These are phyloP conservation scores for Dasysyrphus albostriatus DNA, from an alignment of 2,888 invertebrate genomes.

Conservation along the genomic window DNA sequence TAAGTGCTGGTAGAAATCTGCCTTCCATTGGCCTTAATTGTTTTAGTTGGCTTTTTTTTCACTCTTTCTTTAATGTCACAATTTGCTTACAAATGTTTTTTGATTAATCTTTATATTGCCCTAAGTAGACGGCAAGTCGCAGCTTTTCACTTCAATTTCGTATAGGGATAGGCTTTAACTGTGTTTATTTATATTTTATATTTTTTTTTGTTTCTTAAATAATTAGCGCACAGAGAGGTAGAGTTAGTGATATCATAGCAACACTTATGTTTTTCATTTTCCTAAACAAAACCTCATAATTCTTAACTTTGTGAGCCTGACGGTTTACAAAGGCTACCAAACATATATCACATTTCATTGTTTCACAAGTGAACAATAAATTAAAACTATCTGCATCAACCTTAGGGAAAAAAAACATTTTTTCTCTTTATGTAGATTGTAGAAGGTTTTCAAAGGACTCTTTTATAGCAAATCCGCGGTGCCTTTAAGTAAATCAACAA, in stretches of 20 bases:
- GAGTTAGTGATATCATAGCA: constrained; percentile 67
- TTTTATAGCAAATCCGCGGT: constrained; percentile 28
- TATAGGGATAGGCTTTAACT: constrained; percentile 20
- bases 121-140: constrained; percentile 69
- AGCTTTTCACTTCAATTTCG: constrained; percentile 45
- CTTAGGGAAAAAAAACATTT: constrained; percentile 32
- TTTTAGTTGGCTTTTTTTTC: constrained; percentile 26
- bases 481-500: constrained; percentile 62
- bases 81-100: constrained; percentile 71
- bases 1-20: constrained; percentile 4
- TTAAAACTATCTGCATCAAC: constrained; percentile 72
- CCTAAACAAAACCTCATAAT: constrained; percentile 42
- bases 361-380: constrained; percentile 73
- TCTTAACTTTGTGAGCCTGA: constrained; percentile 8
- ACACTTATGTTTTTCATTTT: constrained; percentile 63
- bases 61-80: constrained; percentile 55
- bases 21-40: constrained; percentile 15
- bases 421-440: neutral
- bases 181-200: neutral
- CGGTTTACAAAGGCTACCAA: constrained; percentile 36
- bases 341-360: constrained; percentile 75
- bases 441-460: neutral
- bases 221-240: neutral
- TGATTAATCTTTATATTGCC: constrained; percentile 70
- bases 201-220: neutral